Evolutionary conservation across 2,888 invertebrate species (phyloP).

Genomic region (Pachycephus smyrnensis): DNA sequence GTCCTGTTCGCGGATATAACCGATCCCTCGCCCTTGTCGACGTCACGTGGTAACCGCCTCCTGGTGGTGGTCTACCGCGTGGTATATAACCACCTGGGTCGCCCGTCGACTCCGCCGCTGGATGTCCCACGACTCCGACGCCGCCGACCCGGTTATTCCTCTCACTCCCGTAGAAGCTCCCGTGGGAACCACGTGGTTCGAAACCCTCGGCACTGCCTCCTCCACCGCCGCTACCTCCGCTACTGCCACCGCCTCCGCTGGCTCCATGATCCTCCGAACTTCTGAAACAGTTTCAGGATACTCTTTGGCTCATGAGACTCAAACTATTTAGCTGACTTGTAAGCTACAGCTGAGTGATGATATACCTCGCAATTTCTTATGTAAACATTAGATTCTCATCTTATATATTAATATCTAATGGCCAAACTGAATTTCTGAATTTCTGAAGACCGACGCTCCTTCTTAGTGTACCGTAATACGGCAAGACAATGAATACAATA

Average conservation of each 20-base stretch:
- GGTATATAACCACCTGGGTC: constrained; percentile 62
- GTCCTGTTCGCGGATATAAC: constrained; percentile 60
- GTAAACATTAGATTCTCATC: too few species aligned
- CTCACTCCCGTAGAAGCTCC: constrained; percentile 60
- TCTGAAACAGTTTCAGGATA: constrained; percentile 44
- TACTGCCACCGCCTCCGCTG: constrained; percentile 47
- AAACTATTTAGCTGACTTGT: too few species aligned
- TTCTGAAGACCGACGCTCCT: too few species aligned
- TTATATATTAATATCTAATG: too few species aligned
- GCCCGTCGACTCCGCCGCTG: constrained; percentile 52
- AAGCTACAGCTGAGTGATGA: too few species aligned
- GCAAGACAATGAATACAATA: too few species aligned
- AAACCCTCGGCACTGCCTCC: constrained; percentile 50
- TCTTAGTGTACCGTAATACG: too few species aligned
- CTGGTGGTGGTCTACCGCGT: constrained; percentile 58
- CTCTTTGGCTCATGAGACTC: too few species aligned
- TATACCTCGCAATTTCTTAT: too few species aligned
- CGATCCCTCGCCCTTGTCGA: constrained; percentile 65
- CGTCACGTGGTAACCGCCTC: constrained; percentile 62
- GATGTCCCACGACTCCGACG: constrained; percentile 45
- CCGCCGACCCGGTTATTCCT: constrained; percentile 56
- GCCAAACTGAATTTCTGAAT: too few species aligned
- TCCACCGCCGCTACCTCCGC: constrained; percentile 28
- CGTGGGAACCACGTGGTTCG: constrained; percentile 66
- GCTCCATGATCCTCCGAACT: constrained; percentile 63